These are phyloP conservation scores for Polypedilum vanderplanki DNA, from an alignment of 1,140 invertebrate genomes.

Conservation along the genomic window DNA sequence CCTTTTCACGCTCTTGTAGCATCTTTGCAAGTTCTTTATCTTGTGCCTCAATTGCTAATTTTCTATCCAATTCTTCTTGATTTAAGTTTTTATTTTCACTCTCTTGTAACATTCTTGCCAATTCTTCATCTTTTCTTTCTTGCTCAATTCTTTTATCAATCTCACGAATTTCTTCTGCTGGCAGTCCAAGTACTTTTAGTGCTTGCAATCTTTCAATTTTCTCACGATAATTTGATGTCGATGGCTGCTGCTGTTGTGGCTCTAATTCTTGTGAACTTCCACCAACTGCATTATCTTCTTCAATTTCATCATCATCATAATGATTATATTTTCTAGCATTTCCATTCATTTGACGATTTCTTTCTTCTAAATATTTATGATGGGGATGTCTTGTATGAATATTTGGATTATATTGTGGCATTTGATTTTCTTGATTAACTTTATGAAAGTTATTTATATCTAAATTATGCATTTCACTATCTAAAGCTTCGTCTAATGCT, in stretches of 20 bases:
- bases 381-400: not conserved
- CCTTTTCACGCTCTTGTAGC: conserved; percentile 77
- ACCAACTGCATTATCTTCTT: not conserved
- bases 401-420: not conserved
- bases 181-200: conserved; percentile 49
- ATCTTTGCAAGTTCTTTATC: conserved; percentile 83
- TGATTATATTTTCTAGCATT: not conserved
- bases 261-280: not conserved
- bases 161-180: conserved; percentile 50
- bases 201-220: conserved; percentile 22
- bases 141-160: conserved; percentile 51
- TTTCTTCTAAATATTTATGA: conserved; percentile 25
- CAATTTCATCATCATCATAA: not conserved
- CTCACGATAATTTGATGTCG: not conserved
- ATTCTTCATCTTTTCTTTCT: conserved; percentile 53
- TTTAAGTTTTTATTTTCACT: conserved; percentile 55
- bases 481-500: conserved; percentile 30
- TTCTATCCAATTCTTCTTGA: conserved; percentile 56
- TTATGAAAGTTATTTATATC: conserved; percentile 26
- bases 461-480: not conserved
- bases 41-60: conserved; percentile 82
- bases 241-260: not conserved
- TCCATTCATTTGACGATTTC: not conserved
- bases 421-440: not conserved
- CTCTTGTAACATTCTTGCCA: conserved; percentile 51